These are phyloP conservation scores for Chitala chitala DNA, from an alignment of 2,113 vertebrate genomes.

Conservation along the genomic window DNA sequence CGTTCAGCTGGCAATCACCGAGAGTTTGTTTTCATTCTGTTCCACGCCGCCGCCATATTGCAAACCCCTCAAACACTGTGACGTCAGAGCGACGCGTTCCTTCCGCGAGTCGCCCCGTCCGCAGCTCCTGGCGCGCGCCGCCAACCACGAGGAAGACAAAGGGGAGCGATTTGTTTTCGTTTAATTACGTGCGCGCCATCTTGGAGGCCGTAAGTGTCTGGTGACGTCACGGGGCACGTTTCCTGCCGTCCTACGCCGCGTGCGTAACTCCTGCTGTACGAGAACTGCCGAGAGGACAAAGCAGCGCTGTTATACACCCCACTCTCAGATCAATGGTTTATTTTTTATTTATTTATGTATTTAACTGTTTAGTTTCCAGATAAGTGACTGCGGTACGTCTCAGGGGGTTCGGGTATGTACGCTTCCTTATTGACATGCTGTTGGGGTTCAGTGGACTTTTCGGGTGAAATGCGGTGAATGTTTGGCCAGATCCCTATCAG, in stretches of 20 bases:
- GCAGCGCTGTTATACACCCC: conserved; percentile 64
- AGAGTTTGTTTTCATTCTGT: conserved; percentile 8
- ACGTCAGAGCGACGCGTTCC: conserved; percentile 63
- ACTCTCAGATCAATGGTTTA: conserved; percentile 63
- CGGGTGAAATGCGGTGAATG: too few species aligned
- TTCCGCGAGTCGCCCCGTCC: conserved; percentile 64
- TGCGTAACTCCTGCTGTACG: conserved; percentile 60
- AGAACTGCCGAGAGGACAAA: conserved; percentile 71
- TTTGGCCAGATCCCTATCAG: too few species aligned
- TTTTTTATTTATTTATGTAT: conserved; percentile 54
- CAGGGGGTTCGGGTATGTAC: conserved; percentile 49
- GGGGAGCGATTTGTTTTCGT: conserved; percentile 69
- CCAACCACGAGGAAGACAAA: conserved; percentile 71
- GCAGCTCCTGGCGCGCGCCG: conserved; percentile 68
- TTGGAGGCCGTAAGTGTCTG: too few species aligned
- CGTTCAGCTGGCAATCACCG: background rate
- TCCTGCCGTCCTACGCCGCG: conserved; percentile 57
- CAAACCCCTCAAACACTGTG: conserved; percentile 46
- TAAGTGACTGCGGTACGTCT: conserved; percentile 23
- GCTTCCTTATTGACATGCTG: conserved; percentile 34
- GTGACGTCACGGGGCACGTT: too few species aligned
- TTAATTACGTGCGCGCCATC: too few species aligned
- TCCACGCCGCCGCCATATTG: conserved; percentile 40
- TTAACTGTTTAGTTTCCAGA: conserved; percentile 58
- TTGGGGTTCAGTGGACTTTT: too few species aligned